Percentiles rank a stretch among this genome's conserved stretches.
These are phyloP conservation scores for Caenorhabditis briggsae DNA, from an alignment of 1,140 invertebrate genomes.

Conservation along the genomic window DNA sequence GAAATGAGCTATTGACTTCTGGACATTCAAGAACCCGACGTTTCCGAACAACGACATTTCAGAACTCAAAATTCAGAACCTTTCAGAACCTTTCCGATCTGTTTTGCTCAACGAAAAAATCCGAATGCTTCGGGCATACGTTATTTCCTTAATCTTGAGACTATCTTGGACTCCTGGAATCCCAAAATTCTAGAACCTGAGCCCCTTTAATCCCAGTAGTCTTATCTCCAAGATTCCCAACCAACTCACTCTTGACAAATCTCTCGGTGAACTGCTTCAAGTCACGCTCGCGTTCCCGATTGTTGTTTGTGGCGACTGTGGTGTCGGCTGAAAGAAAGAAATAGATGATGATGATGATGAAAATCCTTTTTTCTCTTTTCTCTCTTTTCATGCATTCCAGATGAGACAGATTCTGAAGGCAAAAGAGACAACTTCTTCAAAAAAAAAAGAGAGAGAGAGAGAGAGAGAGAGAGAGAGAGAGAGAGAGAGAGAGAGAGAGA, in stretches of 20 bases:
- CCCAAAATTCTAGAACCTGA: not conserved
- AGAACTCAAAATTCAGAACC: too few relatives aligned
- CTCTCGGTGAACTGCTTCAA: slow-evolving; percentile 58
- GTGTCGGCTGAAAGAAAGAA: slow-evolving; percentile 36
- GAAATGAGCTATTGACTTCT: too few relatives aligned
- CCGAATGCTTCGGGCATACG: too few relatives aligned
- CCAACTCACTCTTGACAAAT: slow-evolving; percentile 60
- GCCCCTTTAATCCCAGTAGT: not conserved
- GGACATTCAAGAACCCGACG: too few relatives aligned
- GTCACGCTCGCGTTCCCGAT: slow-evolving; percentile 40
- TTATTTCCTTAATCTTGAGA: too few relatives aligned
- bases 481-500: not conserved
- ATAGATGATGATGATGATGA: slow-evolving; percentile 20
- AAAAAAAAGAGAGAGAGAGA: too few relatives aligned
- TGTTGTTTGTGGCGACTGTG: slow-evolving; percentile 53
- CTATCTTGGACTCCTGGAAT: not conserved
- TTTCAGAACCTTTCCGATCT: too few relatives aligned
- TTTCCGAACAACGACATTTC: too few relatives aligned
- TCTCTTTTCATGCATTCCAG: slow-evolving; percentile 41
- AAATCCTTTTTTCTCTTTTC: not conserved
- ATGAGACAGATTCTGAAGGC: slow-evolving; percentile 30
- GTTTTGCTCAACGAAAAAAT: too few relatives aligned
- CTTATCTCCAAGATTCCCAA: not conserved
- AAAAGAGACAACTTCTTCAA: not conserved
- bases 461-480: too few relatives aligned